These are phyloP conservation scores for Pyrgilauda ruficollis DNA, from an alignment of 2,113 vertebrate genomes.

Conservation along the genomic window DNA sequence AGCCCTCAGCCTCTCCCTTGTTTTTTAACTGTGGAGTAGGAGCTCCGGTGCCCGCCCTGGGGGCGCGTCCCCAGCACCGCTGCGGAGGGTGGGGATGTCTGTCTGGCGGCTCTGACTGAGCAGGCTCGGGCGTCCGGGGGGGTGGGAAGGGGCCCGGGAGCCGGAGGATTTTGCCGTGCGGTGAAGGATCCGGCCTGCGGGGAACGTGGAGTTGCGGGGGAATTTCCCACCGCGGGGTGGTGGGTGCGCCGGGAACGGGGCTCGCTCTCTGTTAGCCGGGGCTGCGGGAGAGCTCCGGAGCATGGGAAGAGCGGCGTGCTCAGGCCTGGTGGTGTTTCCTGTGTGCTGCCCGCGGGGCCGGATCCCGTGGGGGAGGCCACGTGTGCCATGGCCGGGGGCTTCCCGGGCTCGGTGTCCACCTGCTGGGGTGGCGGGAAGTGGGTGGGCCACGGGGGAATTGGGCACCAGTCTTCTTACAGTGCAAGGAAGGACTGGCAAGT, in stretches of 20 bases:
- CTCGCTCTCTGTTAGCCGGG: background rate
- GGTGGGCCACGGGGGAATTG: background rate
- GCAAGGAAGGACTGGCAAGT: accelerated
- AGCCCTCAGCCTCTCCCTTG: too few species aligned
- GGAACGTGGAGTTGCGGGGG: background rate
- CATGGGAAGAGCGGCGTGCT: background rate
- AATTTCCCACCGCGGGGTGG: background rate
- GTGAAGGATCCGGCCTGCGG: too few species aligned
- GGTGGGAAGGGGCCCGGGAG: background rate
- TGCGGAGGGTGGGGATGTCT: too few species aligned
- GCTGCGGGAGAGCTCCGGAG: too few species aligned
- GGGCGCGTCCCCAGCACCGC: background rate
- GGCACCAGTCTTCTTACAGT: accelerated
- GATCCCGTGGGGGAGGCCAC: background rate
- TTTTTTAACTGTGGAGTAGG: accelerated
- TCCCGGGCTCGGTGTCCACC: background rate
- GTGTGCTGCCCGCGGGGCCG: background rate
- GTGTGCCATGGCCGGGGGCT: background rate
- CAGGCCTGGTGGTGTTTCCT: background rate
- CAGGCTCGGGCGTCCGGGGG: too few species aligned
- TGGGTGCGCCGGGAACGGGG: accelerated
- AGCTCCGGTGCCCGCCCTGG: too few species aligned
- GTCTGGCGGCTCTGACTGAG: background rate
- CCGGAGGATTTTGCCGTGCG: accelerated
- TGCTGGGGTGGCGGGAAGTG: background rate